These are phyloP conservation scores for Bos javanicus DNA, from an alignment of 2,113 vertebrate genomes.

Conservation along the genomic window DNA sequence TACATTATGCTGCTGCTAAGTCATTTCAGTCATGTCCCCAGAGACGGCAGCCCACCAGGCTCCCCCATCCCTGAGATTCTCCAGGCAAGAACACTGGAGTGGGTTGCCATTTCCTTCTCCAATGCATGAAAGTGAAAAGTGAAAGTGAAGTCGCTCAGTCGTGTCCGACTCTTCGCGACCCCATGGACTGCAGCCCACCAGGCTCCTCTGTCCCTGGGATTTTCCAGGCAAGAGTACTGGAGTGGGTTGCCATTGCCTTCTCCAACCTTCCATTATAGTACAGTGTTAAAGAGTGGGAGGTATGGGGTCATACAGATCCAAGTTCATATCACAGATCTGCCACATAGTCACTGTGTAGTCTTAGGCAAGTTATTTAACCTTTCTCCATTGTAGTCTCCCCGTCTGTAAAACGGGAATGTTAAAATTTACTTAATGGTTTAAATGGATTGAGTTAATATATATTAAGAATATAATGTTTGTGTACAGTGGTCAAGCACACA, in stretches of 20 bases:
- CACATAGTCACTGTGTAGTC: not conserved
- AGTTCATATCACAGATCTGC: not conserved
- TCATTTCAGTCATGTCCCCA: too few species aligned
- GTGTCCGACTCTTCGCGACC: too few species aligned
- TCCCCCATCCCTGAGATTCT: too few species aligned
- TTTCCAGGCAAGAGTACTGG: too few species aligned
- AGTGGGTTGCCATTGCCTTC: too few species aligned
- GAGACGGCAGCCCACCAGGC: too few species aligned
- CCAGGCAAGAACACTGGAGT: too few species aligned
- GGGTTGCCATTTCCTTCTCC: too few species aligned
- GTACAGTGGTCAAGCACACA: not conserved
- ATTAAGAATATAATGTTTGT: not conserved
- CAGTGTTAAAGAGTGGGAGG: not conserved
- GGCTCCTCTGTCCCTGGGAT: too few species aligned
- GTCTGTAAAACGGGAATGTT: not conserved
- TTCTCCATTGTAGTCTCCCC: not conserved
- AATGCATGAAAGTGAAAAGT: too few species aligned
- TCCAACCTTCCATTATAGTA: not conserved
- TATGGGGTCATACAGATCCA: not conserved
- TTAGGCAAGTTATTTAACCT: not conserved
- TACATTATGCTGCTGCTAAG: not conserved
- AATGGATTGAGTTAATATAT: not conserved
- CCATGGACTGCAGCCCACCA: too few species aligned
- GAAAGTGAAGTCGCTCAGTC: too few species aligned
- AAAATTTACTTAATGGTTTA: not conserved